Percentiles rank a stretch among this genome's conserved stretches.
Conservation (phyloP, 1,140 invertebrate genomes). For the Panagrolaimus sp. region DNA sequence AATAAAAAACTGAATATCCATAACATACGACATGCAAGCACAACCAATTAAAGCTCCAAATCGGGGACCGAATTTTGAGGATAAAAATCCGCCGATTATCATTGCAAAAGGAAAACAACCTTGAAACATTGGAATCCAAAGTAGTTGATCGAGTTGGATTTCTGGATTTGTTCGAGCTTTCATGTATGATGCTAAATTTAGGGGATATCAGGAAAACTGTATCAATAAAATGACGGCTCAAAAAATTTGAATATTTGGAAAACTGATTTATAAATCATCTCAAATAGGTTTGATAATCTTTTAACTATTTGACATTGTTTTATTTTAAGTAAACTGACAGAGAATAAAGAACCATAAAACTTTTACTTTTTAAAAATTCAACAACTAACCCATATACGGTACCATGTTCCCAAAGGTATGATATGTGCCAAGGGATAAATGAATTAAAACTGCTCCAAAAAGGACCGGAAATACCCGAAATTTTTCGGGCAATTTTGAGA, state of each 20-base stretch:
- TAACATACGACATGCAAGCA: conserved; percentile 51
- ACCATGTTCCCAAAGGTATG: conserved; percentile 59
- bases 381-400: conserved; percentile 47
- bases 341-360: no score
- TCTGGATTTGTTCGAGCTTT: conserved; percentile 52
- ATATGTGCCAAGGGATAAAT: conserved; percentile 56
- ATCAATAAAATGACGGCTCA: no score
- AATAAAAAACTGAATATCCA: conserved; percentile 24
- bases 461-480: conserved; percentile 40
- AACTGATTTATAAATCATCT: no score
- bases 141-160: conserved; percentile 48
- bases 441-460: conserved; percentile 56
- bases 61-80: conserved; percentile 47
- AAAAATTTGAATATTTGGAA: no score
- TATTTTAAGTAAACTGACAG: no score
- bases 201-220: no score
- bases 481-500: no score
- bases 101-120: conserved; percentile 59
- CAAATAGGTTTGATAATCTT: no score
- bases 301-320: no score
- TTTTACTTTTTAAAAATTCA: no score
- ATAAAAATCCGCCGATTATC: conserved; percentile 54
- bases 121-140: conserved; percentile 57
- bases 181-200: conserved; percentile 54
- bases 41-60: conserved; percentile 50